phyloP scores from a whole-genome alignment of 1,140 invertebrate genomes.

The Cylas formicarius region DNA sequence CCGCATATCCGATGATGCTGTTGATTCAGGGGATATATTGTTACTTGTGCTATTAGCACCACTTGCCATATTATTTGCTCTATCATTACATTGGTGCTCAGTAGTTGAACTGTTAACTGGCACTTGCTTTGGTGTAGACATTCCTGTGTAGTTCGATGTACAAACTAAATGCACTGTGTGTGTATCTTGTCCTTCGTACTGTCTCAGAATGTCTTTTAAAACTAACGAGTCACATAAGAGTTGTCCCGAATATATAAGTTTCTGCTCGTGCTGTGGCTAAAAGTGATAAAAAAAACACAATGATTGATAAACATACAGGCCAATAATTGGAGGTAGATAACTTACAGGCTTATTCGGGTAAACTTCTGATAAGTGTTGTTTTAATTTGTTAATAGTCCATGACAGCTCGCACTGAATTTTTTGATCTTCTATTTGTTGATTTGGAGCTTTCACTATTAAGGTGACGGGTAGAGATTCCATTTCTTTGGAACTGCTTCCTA shows the following conservation, averaged over 20 bases:
- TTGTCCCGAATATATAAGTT: slow-evolving; percentile 86
- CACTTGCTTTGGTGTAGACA: slow-evolving; percentile 6
- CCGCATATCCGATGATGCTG: slow-evolving; percentile 3
- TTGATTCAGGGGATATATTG: too few species aligned
- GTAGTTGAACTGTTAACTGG: slow-evolving; percentile 6
- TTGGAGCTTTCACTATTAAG: slow-evolving; percentile 78
- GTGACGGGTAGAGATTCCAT: slow-evolving; percentile 53
- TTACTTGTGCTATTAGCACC: too few species aligned
- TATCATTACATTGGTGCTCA: too few species aligned
- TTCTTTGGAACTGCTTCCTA: slow-evolving; percentile 14
- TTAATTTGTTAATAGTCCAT: slow-evolving; percentile 80
- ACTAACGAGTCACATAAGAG: slow-evolving; percentile 67
- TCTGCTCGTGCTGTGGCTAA: slow-evolving; percentile 71
- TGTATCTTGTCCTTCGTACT: slow-evolving; percentile 61
- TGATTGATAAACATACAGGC: background rate
- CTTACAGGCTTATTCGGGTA: slow-evolving; percentile 88
- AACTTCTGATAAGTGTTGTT: slow-evolving; percentile 72
- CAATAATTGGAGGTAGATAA: slow-evolving; percentile 9
- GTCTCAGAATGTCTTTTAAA: slow-evolving; percentile 72
- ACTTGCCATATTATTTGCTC: too few species aligned
- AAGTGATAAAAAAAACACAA: slow-evolving; percentile 34
- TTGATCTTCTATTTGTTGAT: slow-evolving; percentile 82
- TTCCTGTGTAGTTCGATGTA: slow-evolving; percentile 41
- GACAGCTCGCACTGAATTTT: slow-evolving; percentile 69
- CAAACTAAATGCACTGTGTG: slow-evolving; percentile 82